Conservation (phyloP, 2,113 vertebrate species). For the Spheniscus mendiculus region DNA sequence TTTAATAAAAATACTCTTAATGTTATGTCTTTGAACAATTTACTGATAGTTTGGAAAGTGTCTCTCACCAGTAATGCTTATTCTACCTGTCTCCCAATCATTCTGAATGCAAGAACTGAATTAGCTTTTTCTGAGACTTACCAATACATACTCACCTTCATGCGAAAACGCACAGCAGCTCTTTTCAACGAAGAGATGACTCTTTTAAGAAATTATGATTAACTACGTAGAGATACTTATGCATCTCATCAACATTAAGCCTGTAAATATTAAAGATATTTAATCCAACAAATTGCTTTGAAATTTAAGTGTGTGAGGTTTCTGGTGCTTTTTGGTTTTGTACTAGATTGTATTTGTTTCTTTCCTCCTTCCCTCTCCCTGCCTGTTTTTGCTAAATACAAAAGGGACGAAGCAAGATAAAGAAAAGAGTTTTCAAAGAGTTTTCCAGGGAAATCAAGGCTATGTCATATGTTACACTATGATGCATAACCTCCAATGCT, state of each 20-base stretch:
- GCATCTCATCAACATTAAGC: background rate
- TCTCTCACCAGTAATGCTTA: background rate
- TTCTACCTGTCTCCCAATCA: background rate
- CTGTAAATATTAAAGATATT: background rate
- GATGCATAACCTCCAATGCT: background rate
- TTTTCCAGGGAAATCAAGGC: background rate
- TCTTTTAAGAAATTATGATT: background rate
- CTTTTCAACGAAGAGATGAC: background rate
- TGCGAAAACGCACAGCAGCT: background rate
- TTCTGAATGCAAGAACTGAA: background rate
- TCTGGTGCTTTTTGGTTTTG: background rate
- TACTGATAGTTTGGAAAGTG: background rate
- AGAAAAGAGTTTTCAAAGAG: background rate
- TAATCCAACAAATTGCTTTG: background rate
- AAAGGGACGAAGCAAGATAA: background rate
- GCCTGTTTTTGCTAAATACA: background rate
- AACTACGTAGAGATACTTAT: background rate
- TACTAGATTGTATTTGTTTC: background rate
- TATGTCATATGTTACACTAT: background rate
- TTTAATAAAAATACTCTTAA: background rate
- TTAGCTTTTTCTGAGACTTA: background rate
- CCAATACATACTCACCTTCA: background rate
- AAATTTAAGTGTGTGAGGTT: background rate
- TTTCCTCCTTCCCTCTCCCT: background rate
- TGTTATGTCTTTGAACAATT: accelerated